These are phyloP conservation scores for Halictus ligatus DNA, from an alignment of 2,888 invertebrate genomes.

Conservation along the genomic window DNA sequence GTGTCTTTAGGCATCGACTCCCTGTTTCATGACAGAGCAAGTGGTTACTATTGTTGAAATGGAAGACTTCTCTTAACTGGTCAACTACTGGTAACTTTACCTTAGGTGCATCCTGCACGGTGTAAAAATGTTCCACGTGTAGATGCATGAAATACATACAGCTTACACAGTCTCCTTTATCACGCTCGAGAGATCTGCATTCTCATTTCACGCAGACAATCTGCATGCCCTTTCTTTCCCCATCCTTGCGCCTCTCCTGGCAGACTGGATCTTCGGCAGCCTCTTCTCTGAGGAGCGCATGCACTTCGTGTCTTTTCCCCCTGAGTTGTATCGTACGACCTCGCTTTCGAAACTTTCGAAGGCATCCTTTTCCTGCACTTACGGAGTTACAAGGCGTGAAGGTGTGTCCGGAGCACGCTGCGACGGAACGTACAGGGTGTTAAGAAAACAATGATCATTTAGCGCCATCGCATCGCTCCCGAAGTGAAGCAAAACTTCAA, in stretches of 20 bases:
- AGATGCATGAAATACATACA: slow-evolving; percentile 1
- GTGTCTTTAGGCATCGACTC: too few relatives aligned
- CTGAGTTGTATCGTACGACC: slow-evolving; percentile 28
- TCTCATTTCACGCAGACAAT: slow-evolving; percentile 67
- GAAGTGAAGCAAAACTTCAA: too few relatives aligned
- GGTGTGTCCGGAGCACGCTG: neutral
- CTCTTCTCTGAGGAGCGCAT: slow-evolving; percentile 37
- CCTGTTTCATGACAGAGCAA: too few relatives aligned
- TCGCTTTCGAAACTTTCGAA: slow-evolving; percentile 47
- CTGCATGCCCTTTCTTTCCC: slow-evolving; percentile 46
- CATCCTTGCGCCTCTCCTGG: slow-evolving; percentile 15
- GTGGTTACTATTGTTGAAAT: too few relatives aligned
- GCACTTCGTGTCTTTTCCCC: slow-evolving; percentile 27
- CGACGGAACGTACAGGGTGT: neutral
- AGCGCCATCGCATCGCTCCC: neutral
- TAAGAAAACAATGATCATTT: neutral
- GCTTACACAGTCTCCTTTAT: slow-evolving; percentile 46
- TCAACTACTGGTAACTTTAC: too few relatives aligned
- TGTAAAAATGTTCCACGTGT: neutral
- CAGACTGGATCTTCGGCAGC: slow-evolving; percentile 35
- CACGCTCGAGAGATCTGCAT: slow-evolving; percentile 58
- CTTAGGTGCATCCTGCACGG: neutral
- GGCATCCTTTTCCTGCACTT: slow-evolving; percentile 26
- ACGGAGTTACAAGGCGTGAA: neutral
- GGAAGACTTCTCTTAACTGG: too few relatives aligned